Conservation (phyloP, 2,113 vertebrate species). For the Empidonax alnorum region DNA sequence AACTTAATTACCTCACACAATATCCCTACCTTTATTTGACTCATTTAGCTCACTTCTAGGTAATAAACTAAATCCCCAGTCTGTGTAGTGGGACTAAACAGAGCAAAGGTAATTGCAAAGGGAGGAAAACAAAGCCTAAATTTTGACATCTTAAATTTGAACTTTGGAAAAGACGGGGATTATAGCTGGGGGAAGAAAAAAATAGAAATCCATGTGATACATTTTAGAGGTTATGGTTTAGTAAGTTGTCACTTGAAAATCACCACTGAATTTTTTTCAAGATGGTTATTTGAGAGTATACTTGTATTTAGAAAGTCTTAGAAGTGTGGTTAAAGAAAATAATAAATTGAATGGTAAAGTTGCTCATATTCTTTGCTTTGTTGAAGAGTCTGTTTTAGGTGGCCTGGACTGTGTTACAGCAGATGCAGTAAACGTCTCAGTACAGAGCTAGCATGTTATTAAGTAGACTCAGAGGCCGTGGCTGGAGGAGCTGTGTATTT, state of each 20-base stretch:
- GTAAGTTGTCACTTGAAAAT: not conserved
- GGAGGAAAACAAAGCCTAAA: not conserved
- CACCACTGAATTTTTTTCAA: not conserved
- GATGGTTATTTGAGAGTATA: not conserved
- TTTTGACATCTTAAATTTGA: not conserved
- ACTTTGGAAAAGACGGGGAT: not conserved
- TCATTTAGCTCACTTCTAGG: not conserved
- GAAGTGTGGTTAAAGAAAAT: not conserved
- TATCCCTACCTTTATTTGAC: not conserved
- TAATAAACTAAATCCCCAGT: not conserved
- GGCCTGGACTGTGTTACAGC: not conserved
- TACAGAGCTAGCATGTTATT: not conserved
- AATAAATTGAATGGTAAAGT: not conserved
- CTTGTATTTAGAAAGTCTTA: not conserved
- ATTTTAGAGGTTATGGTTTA: not conserved
- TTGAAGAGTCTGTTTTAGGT: not conserved
- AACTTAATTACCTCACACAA: not conserved
- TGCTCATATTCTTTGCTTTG: not conserved
- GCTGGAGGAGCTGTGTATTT: not conserved
- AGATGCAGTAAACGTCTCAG: not conserved
- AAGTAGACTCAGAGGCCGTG: fast-evolving
- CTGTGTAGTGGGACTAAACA: not conserved
- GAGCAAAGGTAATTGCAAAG: not conserved
- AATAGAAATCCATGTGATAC: not conserved
- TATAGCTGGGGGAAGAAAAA: not conserved